A percentile compares a stretch with the other conserved stretches of the same genome.
Conservation (phyloP, 2,113 vertebrate species). For the Tragulus kanchil region DNA sequence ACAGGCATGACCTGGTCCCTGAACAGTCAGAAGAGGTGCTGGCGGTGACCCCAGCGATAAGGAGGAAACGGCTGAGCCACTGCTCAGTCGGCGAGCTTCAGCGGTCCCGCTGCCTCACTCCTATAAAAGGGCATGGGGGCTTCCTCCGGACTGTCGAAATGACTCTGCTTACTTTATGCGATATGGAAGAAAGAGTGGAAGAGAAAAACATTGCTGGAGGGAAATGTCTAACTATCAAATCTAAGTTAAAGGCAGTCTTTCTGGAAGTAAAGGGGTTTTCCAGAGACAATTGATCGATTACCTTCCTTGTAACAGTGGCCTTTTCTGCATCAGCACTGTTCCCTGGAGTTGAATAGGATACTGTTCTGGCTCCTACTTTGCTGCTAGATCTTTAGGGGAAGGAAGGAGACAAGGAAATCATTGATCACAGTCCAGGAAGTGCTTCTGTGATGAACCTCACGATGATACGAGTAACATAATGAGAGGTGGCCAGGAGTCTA, state of each 20-base stretch:
- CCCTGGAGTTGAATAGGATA: background rate
- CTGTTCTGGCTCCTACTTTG: background rate
- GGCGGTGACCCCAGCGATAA: background rate
- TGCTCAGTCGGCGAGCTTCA: background rate
- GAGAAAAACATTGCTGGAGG: background rate
- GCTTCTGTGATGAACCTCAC: background rate
- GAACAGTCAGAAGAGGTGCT: background rate
- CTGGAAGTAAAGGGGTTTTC: background rate
- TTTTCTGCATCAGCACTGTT: background rate
- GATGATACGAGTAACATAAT: fast-evolving
- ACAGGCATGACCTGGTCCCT: fast-evolving
- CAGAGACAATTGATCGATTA: too few relatives aligned
- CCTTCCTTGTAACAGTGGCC: background rate
- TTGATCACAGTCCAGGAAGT: background rate
- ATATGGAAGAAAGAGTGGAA: background rate
- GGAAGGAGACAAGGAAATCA: background rate
- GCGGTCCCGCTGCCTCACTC: background rate
- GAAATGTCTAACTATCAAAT: background rate
- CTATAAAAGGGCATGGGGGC: background rate
- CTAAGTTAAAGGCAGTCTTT: background rate
- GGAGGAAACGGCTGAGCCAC: background rate
- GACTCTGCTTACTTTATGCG: background rate
- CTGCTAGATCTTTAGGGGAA: background rate
- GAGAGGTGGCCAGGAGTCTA: background rate
- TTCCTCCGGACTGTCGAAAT: background rate